Evolutionary conservation across 2,888 invertebrate genomes (phyloP).

Genomic region (Rhingia rostrata): DNA sequence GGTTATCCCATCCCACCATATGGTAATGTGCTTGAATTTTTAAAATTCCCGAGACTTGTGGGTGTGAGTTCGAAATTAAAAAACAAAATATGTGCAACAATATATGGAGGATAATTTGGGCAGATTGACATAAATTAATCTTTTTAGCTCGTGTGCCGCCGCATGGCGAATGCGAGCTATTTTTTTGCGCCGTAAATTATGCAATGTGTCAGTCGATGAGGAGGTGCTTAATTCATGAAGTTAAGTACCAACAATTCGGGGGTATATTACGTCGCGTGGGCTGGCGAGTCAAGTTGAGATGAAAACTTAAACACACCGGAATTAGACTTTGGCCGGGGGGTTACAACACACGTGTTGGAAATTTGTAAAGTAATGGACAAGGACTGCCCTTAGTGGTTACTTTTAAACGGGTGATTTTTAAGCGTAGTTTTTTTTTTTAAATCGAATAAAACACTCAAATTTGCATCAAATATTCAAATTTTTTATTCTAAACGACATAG

Average conservation of each 20-base stretch:
- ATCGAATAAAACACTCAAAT: too few relatives aligned
- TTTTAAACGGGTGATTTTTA: too few relatives aligned
- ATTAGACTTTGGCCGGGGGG: too few relatives aligned
- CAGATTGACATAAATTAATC: conserved; percentile 70
- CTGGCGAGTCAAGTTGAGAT: neutral
- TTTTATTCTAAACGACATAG: too few relatives aligned
- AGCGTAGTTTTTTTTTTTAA: too few relatives aligned
- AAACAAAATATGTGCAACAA: neutral
- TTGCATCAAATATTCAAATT: too few relatives aligned
- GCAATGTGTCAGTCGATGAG: conserved; percentile 7
- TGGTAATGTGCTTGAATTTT: conserved; percentile 12
- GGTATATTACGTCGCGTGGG: too few relatives aligned
- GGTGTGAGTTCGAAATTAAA: neutral
- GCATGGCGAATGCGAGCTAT: conserved; percentile 6
- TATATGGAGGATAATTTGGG: conserved; percentile 39
- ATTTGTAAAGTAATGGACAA: too few relatives aligned
- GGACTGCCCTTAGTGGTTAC: too few relatives aligned
- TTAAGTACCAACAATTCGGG: conserved; percentile 20
- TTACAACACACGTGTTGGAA: too few relatives aligned
- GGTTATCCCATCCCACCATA: neutral
- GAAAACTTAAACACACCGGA: neutral
- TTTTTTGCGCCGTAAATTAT: conserved; percentile 22
- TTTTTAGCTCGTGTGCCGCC: conserved; percentile 22
- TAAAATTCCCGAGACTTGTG: neutral
- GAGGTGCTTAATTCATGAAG: conserved; percentile 9